Evolutionary conservation across 2,113 vertebrate species (phyloP).

Genomic region (Rhinoderma darwinii): DNA sequence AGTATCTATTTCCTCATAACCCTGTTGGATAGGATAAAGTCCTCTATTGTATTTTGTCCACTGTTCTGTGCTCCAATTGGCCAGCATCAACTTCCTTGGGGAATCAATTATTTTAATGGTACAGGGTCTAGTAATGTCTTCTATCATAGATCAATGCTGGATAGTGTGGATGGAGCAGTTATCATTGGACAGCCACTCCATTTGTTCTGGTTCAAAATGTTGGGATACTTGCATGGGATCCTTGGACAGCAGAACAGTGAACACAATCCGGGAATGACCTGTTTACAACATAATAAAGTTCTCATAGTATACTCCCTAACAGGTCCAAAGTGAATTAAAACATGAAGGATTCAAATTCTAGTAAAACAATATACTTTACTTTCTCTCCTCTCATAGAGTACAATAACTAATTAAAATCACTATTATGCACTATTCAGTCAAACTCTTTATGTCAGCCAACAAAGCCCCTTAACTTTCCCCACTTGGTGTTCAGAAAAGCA

Average conservation of each 20-base stretch:
- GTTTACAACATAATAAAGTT: neutral
- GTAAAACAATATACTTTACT: neutral
- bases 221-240: too few species aligned
- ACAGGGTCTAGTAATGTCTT: neutral
- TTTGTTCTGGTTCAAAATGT: neutral
- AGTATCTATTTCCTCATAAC: neutral
- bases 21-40: neutral
- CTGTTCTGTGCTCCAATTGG: neutral
- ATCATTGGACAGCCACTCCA: neutral
- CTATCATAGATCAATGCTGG: neutral
- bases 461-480: neutral
- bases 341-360: neutral
- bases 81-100: neutral
- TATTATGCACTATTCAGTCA: neutral
- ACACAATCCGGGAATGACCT: neutral
- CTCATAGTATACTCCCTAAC: neutral
- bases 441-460: neutral
- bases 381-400: neutral
- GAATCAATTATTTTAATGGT: neutral
- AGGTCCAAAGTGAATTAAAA: too few species aligned
- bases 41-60: too few species aligned
- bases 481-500: slow-evolving; percentile 6
- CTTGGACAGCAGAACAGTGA: neutral
- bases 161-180: neutral
- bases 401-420: neutral